A percentile compares a stretch with the other conserved stretches of the same genome.
Evolutionary conservation across 2,888 invertebrate genomes (phyloP).

Genomic region (Nineta flava): DNA sequence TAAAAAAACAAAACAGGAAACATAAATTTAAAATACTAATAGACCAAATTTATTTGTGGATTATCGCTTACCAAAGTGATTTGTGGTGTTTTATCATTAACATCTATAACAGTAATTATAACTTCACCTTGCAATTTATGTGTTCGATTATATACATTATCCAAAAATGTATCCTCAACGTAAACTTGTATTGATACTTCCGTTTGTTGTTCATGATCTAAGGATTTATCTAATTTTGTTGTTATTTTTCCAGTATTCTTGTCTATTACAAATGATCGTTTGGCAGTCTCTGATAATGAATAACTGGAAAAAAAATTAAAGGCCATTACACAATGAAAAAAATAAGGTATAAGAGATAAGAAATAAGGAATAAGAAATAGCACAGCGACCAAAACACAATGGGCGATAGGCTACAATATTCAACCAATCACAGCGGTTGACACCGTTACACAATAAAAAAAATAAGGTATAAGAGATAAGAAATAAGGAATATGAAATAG

Average conservation of each 20-base stretch:
- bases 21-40: neutral
- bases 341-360: no score
- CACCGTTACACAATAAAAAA: no score
- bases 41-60: neutral
- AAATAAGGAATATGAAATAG: no score
- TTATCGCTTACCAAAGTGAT: constrained; percentile 36
- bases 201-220: constrained; percentile 44
- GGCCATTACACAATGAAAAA: no score
- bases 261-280: constrained; percentile 29
- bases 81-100: constrained; percentile 57
- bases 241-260: constrained; percentile 36
- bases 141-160: constrained; percentile 16
- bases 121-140: constrained; percentile 37
- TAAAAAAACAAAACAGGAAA: neutral
- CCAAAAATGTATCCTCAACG: constrained; percentile 21
- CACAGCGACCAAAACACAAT: no score
- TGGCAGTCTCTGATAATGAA: constrained; percentile 32
- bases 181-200: constrained; percentile 31
- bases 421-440: no score
- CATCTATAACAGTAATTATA: constrained; percentile 44
- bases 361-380: no score
- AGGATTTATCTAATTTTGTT: constrained; percentile 34
- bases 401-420: no score
- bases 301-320: constrained; percentile 28
- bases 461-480: no score